These are phyloP conservation scores for Platycheirus albimanus DNA, from an alignment of 2,888 invertebrate genomes.

Conservation along the genomic window DNA sequence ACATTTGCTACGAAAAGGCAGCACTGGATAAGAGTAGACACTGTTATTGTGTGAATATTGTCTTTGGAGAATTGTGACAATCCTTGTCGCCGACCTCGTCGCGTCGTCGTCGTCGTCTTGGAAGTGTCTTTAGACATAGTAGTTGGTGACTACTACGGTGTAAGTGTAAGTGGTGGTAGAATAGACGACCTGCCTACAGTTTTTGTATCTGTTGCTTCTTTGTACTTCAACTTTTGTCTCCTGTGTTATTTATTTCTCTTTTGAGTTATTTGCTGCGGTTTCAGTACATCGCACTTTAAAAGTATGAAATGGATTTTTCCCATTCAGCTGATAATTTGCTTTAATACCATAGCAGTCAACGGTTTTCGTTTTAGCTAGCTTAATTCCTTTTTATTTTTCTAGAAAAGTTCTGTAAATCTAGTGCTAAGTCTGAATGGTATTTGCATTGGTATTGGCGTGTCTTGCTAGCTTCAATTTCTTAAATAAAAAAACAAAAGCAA, in stretches of 20 bases:
- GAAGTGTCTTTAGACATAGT: neutral
- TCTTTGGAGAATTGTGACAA: slow-evolving; percentile 32
- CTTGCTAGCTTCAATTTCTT: slow-evolving; percentile 34
- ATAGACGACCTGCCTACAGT: slow-evolving; percentile 12
- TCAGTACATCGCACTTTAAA: slow-evolving; percentile 28
- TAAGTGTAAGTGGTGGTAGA: slow-evolving; percentile 22
- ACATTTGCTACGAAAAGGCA: too few relatives aligned
- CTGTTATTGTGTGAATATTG: slow-evolving; percentile 18
- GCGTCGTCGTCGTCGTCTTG: slow-evolving; percentile 7
- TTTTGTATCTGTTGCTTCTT: slow-evolving; percentile 68
- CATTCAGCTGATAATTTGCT: slow-evolving; percentile 9
- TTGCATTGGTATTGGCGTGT: slow-evolving; percentile 10
- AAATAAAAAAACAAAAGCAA: slow-evolving; percentile 35
- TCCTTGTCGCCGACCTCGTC: slow-evolving; percentile 29
- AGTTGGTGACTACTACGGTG: neutral
- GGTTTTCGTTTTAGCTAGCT: too few relatives aligned
- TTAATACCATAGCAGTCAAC: slow-evolving; percentile 36
- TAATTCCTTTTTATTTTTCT: slow-evolving; percentile 14
- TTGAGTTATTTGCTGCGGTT: slow-evolving; percentile 63
- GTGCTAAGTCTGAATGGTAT: slow-evolving; percentile 23
- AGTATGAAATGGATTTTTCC: slow-evolving; percentile 17
- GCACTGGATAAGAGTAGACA: too few relatives aligned
- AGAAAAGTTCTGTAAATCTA: slow-evolving; percentile 32
- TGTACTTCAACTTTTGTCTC: slow-evolving; percentile 44
- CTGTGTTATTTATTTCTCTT: slow-evolving; percentile 60